phyloP scores from a whole-genome alignment of 2,113 vertebrate species.

The Tricholaema leucomelas region DNA sequence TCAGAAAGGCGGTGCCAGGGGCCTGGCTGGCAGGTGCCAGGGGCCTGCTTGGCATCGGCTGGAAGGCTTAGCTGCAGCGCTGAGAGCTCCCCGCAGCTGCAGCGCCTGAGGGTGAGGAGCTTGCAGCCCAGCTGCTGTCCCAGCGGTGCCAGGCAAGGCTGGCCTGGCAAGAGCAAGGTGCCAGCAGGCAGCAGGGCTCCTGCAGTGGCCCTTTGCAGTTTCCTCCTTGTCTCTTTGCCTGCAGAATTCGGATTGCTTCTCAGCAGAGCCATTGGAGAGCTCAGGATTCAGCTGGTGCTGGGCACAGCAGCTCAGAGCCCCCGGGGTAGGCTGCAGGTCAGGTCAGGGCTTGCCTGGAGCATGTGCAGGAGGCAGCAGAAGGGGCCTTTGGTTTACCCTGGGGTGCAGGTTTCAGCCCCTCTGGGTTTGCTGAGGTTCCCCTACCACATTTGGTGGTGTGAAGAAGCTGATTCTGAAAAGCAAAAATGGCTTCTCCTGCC shows the following conservation, averaged over 20 bases:
- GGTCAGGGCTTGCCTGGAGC: not conserved
- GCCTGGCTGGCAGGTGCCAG: not conserved
- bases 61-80: too few relatives aligned
- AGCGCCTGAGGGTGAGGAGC: not conserved
- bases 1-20: not conserved
- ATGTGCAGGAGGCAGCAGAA: not conserved
- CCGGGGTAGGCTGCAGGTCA: not conserved
- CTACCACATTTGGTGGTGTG: not conserved
- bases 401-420: not conserved
- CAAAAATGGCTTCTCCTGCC: not conserved
- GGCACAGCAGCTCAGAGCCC: not conserved
- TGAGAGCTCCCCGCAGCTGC: not conserved
- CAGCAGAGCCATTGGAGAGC: not conserved
- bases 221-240: not conserved
- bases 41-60: fast-evolving
- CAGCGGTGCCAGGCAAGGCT: fast-evolving
- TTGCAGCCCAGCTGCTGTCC: fast-evolving
- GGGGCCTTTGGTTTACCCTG: fast-evolving
- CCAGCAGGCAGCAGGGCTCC: fast-evolving
- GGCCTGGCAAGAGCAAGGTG: not conserved
- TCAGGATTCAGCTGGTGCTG: not conserved
- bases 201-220: not conserved
- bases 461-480: not conserved
- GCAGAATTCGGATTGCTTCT: not conserved
- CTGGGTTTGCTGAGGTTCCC: too few relatives aligned